These are phyloP conservation scores for Orchesella flavescens DNA, from an alignment of 2,888 invertebrate species.

Conservation along the genomic window DNA sequence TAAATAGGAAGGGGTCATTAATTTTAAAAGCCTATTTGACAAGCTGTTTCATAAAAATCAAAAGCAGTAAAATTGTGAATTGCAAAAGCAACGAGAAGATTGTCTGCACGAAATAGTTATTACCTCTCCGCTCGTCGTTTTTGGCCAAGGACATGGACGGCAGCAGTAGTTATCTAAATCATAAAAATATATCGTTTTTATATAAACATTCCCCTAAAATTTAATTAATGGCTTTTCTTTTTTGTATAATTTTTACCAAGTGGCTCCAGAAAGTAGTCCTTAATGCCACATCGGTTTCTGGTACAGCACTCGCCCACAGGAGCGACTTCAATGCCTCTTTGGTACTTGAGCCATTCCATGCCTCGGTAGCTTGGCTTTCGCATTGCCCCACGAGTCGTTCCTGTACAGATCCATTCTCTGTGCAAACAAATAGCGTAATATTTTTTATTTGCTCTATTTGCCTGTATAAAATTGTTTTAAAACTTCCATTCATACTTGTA, in stretches of 20 bases:
- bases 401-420: slow-evolving; percentile 68
- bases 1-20: too few species aligned
- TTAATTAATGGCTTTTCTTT: too few species aligned
- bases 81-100: too few species aligned
- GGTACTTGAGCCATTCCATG: slow-evolving; percentile 66
- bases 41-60: too few species aligned
- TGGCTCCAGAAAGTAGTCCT: slow-evolving; percentile 55
- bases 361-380: slow-evolving; percentile 65
- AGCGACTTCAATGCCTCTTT: slow-evolving; percentile 49
- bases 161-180: slow-evolving; percentile 56
- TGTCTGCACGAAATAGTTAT: too few species aligned
- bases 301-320: slow-evolving; percentile 52
- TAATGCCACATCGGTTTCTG: slow-evolving; percentile 14
- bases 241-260: background rate
- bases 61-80: too few species aligned
- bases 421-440: background rate
- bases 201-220: too few species aligned
- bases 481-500: slow-evolving; percentile 54
- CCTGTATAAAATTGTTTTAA: background rate
- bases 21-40: too few species aligned
- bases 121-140: slow-evolving; percentile 65
- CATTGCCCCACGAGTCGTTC: slow-evolving; percentile 63
- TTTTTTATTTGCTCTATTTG: background rate
- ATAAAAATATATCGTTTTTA: background rate
- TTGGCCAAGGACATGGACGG: slow-evolving; percentile 68